Base-by-base conservation (phyloP, 2,797 vertebrate species). In the Phoeniculus purpureus region DNA sequence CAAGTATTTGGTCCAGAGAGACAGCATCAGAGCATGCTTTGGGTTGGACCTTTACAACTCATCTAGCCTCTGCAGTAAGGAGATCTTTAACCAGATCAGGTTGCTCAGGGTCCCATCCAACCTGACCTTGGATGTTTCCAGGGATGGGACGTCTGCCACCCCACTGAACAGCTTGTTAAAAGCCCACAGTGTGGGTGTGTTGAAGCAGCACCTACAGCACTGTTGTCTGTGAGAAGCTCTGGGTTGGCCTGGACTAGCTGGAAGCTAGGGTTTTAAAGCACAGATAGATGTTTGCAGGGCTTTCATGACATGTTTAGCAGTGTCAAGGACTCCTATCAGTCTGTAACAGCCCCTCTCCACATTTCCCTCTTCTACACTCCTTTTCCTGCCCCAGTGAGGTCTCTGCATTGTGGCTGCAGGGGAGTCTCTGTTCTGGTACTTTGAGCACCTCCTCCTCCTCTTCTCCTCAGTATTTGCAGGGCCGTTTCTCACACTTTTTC, bases 211-310 rank as follows among this genome's bases (percentile, higher is more conserved):
- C 37, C 27, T 2, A 2, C 50, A 40, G 22, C 27, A 11, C 47
- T 0, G 0, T 37, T 15, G 7, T 19, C 20, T 0, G 0, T 13
- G 34, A 29, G 54, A 47, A 52, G 48, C 21, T 43, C 0, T 0
- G 37, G 45, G 6, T 51, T 71, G 31, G 17, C n/a, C 32, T 34
- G 29, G 29, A 14, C 27, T 47, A 52, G 22, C 34, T 73, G 66
- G 19, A 20, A 31, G 32, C 55, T 58, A 47, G 51, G n/a, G 32
- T 5, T n/a, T n/a, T 18, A 26, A 55, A 60, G 34, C 31, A 25
- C 65, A 8, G 43, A 2, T 11, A 15, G 43, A 2, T 51, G 25
- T 32, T 51, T 26, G 29, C 25, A 16, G 6, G 43, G 32, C 43
- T 65, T 50, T 20, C 14, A 2, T 31, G n/a, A 34, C 32, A 8